Conservation (phyloP, 2,797 vertebrate genomes). For the Crypturellus tataupa region DNA sequence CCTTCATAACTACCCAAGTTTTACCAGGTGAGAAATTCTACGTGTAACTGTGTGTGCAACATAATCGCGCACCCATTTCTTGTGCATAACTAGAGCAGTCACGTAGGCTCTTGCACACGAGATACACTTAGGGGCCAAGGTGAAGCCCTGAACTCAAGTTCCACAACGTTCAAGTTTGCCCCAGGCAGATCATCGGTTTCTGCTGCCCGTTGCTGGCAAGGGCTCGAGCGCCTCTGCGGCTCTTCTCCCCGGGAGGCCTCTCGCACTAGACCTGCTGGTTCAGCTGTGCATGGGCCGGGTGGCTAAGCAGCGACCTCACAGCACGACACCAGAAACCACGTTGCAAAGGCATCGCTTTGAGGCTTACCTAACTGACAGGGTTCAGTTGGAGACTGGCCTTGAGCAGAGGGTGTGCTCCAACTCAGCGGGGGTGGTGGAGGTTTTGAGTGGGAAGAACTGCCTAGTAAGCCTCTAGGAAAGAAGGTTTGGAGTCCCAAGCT, state of each 20-base stretch:
- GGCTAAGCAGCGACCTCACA: constrained; percentile 54
- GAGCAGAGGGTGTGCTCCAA: constrained; percentile 74
- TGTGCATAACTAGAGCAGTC: background rate
- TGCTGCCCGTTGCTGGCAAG: constrained; percentile 1
- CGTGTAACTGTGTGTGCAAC: background rate
- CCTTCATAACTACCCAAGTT: background rate
- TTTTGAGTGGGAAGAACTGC: constrained; percentile 74
- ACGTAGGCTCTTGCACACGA: background rate
- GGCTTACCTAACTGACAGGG: constrained; percentile 76
- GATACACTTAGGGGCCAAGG: background rate
- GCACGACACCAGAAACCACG: constrained; percentile 59
- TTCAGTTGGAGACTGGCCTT: constrained; percentile 75
- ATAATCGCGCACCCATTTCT: background rate
- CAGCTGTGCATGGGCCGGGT: constrained; percentile 33
- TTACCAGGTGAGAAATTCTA: background rate
- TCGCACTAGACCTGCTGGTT: background rate
- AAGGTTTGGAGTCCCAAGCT: constrained; percentile 71
- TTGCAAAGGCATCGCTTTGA: constrained; percentile 72
- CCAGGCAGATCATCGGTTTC: background rate
- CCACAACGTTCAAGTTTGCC: background rate
- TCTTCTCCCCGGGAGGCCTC: background rate
- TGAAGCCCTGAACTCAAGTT: background rate
- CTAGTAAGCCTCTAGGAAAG: constrained; percentile 76
- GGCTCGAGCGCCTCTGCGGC: background rate
- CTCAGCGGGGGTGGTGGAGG: constrained; percentile 73